Evolutionary conservation across 2,113 vertebrate genomes (phyloP).

Genomic region (Notiomystis cincta): DNA sequence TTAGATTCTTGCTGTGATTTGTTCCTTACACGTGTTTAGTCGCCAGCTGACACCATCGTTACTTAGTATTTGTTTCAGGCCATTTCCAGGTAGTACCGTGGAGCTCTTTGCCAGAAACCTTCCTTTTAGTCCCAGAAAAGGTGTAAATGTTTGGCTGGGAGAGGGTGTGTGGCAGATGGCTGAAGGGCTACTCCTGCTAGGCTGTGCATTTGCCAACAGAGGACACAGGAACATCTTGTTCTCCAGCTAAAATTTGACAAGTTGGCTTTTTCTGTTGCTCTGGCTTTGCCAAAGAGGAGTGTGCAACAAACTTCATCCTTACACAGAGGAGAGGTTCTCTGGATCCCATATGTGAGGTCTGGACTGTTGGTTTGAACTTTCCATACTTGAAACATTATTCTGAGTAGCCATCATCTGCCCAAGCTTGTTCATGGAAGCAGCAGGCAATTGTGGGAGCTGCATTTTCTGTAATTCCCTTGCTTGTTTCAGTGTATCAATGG

Average conservation of each 20-base stretch:
- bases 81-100: background rate
- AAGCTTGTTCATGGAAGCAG: background rate
- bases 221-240: slow-evolving; percentile 42
- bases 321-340: background rate
- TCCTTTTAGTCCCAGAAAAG: background rate
- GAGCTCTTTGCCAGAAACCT: background rate
- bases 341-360: background rate
- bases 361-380: background rate
- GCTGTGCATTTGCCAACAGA: background rate
- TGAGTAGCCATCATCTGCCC: background rate
- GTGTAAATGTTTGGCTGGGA: background rate
- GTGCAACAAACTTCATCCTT: background rate
- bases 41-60: background rate
- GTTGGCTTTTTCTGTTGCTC: background rate
- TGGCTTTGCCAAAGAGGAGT: background rate
- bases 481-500: background rate
- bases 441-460: background rate
- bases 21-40: background rate
- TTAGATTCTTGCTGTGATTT: background rate
- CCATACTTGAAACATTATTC: background rate
- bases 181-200: background rate
- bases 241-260: slow-evolving; percentile 1
- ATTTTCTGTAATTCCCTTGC: background rate
- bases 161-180: background rate
- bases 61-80: background rate